Percentiles rank a stretch among this genome's conserved stretches.
Evolutionary conservation across 2,888 invertebrate species (phyloP).

Genomic region (Chrysodeixis includens): DNA sequence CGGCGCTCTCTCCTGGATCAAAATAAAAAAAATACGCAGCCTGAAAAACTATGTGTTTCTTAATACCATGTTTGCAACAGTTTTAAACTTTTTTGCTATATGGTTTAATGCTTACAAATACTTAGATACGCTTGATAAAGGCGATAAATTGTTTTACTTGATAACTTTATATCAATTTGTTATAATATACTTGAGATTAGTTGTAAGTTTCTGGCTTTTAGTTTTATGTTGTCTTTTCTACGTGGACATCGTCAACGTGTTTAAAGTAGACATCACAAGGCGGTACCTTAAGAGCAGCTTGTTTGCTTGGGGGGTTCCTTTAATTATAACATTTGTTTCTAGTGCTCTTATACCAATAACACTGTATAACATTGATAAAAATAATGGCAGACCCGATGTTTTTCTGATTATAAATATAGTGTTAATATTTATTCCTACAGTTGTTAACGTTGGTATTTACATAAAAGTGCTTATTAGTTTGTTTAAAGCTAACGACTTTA

Average conservation of each 20-base stretch:
- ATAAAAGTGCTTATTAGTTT: not conserved
- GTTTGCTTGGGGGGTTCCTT: constrained; percentile 14
- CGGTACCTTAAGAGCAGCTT: constrained; percentile 14
- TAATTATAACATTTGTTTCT: not conserved
- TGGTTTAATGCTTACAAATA: not conserved
- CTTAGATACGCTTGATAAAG: not conserved
- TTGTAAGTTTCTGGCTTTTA: constrained; percentile 12
- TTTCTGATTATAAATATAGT: not conserved
- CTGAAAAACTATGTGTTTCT: constrained; percentile 19
- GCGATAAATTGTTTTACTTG: not conserved
- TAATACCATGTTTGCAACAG: not conserved
- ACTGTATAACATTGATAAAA: constrained; percentile 1
- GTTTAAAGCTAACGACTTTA: not conserved
- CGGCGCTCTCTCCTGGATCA: constrained; percentile 13
- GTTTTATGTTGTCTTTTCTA: constrained; percentile 23
- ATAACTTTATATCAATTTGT: not conserved
- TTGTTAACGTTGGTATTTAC: not conserved
- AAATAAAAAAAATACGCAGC: constrained; percentile 13
- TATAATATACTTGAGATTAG: constrained; percentile 6
- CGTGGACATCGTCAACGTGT: constrained; percentile 20
- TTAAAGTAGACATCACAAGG: constrained; percentile 12
- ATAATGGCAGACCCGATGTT: not conserved
- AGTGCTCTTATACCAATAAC: not conserved
- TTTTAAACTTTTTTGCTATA: not conserved
- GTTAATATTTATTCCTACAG: not conserved